Evolutionary conservation across 2,797 vertebrate genomes (phyloP).

Genomic region (Chaenodraco wilsoni): DNA sequence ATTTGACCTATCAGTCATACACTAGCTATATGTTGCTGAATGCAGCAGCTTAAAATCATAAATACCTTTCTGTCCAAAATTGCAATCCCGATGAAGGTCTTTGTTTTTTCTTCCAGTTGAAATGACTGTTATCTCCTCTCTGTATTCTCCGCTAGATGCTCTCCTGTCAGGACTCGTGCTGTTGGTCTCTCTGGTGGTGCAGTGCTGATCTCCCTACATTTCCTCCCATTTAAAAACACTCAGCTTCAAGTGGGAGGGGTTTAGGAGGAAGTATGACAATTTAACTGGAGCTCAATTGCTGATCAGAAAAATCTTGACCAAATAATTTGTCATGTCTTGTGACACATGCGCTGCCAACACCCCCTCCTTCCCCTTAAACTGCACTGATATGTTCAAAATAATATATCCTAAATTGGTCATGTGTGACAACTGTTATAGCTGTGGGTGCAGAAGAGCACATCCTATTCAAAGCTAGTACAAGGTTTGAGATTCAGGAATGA

Average conservation of each 20-base stretch:
- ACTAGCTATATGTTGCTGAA: background rate
- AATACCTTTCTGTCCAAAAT: constrained; percentile 55
- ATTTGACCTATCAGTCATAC: background rate
- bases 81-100: constrained; percentile 22
- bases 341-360: constrained; percentile 24
- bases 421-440: background rate
- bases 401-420: constrained; percentile 56
- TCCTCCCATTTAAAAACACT: constrained; percentile 49
- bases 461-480: background rate
- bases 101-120: constrained; percentile 24
- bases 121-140: background rate
- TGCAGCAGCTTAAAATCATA: constrained; percentile 8
- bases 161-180: constrained; percentile 21
- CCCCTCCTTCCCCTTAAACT: constrained; percentile 3
- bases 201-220: constrained; percentile 14
- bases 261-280: constrained; percentile 12
- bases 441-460: background rate
- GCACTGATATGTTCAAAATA: background rate
- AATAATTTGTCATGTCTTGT: constrained; percentile 66
- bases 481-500: background rate
- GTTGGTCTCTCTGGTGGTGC: constrained; percentile 13
- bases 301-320: constrained; percentile 9
- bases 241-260: constrained; percentile 55
- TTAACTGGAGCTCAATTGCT: constrained; percentile 3
- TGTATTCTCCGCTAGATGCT: constrained; percentile 18